Evolutionary conservation across 1,140 invertebrate species (phyloP).

Genomic region (Hestina assimilis): DNA sequence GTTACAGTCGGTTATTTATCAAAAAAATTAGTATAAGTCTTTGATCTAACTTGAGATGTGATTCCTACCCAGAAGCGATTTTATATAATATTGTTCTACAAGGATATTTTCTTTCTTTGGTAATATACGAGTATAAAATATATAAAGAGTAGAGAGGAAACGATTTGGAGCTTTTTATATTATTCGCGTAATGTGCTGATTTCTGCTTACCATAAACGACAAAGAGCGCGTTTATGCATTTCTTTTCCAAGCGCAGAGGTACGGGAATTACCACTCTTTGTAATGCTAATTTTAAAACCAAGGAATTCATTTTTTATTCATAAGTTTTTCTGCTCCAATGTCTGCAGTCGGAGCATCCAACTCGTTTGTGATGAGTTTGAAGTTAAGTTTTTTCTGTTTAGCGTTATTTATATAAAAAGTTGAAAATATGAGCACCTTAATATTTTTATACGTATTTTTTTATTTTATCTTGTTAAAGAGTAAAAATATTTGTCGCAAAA

Average conservation of each 20-base stretch:
- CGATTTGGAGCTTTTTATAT: conserved; percentile 11
- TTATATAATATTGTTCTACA: not conserved
- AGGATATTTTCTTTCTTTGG: no score
- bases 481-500: no score
- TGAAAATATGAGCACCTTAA: conserved; percentile 29
- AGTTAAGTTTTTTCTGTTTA: conserved; percentile 50
- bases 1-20: no score
- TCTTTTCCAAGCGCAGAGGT: conserved; percentile 67
- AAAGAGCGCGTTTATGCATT: conserved; percentile 64
- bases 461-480: no score
- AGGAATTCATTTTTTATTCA: conserved; percentile 78
- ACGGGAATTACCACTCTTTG: conserved; percentile 75
- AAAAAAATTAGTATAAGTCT: no score
- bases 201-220: conserved; percentile 67
- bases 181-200: conserved; percentile 49
- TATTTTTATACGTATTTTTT: conserved; percentile 1
- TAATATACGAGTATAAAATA: not conserved
- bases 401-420: conserved; percentile 49
- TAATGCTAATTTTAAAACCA: conserved; percentile 77
- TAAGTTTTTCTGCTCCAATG: conserved; percentile 75
- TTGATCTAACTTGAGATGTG: no score
- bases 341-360: conserved; percentile 66
- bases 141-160: conserved; percentile 8
- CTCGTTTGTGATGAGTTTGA: conserved; percentile 66
- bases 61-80: no score